Evolutionary conservation across 2,113 vertebrate genomes (phyloP), one percentile per base, ranked within the genome.

Genomic region (Cinclus mexicanus): DNA sequence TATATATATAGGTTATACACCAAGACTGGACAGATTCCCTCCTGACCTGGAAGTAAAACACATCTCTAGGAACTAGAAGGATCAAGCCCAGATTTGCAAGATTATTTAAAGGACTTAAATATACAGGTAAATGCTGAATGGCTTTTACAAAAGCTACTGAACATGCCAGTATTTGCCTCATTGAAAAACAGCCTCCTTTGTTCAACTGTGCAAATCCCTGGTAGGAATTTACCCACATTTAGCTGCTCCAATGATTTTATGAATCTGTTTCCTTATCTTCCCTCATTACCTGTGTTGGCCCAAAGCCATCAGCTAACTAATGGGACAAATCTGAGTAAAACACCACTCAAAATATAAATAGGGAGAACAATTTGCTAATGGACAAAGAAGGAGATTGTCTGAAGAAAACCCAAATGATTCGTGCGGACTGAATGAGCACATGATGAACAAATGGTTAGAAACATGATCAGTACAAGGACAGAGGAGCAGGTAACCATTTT

Each of bases 301-400:
- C 35, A 37, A 81, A 94, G 61, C 76, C 74, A 91, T 78, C 53
- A 87, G n/a, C 31, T 79, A 87, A 91, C 70, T 91, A 79, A 90
- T 12, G 37, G 31, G 39, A 83, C 49, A 69, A 63, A 77, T 77
- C 87, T 24, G 25, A 76, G 18, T 39, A 70, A 81, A 87, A 63
- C 18, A 83, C 22, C 39, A 61, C 31, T 74, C 25, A 44, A 64
- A 86, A 46, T 46, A 79, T 46, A 80, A 92, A 76, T 7, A 75
- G 20, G 18, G 25, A 75, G 23, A 94, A 53, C 24, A 87, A 59
- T 26, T 91, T 83, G 31, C 47, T 59, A 41, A 67, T 44, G 39
- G 47, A 25, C 56, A 60, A 64, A 28, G 35, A 39, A 53, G 71
- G 52, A 80, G 44, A 81, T 76, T 68, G 46, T 41, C 7, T 83